phyloP scores from a whole-genome alignment of 2,888 invertebrate species.

The Agelastica alni region DNA sequence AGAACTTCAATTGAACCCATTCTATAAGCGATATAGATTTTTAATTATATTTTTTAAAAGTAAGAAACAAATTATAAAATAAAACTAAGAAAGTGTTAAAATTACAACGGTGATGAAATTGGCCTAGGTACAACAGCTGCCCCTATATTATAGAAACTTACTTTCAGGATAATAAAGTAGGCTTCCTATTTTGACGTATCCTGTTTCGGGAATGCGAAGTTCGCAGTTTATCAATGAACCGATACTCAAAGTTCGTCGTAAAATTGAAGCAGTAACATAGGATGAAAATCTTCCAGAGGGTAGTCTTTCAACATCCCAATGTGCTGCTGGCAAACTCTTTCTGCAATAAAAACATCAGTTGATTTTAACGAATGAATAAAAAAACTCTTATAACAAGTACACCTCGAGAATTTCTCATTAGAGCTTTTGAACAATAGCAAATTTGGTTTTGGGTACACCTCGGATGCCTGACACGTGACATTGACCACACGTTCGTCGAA shows the following conservation, averaged over 20 bases:
- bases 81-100: too few relatives aligned
- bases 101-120: too few relatives aligned
- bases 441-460: constrained; percentile 56
- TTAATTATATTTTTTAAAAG: too few relatives aligned
- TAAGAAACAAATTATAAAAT: too few relatives aligned
- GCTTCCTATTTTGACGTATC: constrained; percentile 53
- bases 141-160: too few relatives aligned
- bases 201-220: constrained; percentile 54
- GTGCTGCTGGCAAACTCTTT: constrained; percentile 47
- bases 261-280: constrained; percentile 47
- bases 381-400: constrained; percentile 26
- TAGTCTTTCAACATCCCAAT: constrained; percentile 52
- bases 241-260: constrained; percentile 42
- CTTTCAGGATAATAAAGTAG: constrained; percentile 52
- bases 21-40: too few relatives aligned
- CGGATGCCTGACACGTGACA: constrained; percentile 55
- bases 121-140: too few relatives aligned
- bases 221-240: constrained; percentile 55
- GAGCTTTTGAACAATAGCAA: constrained; percentile 52
- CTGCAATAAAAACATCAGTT: constrained; percentile 34
- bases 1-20: too few relatives aligned
- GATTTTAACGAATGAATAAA: too few relatives aligned
- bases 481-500: constrained; percentile 52
- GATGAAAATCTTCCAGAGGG: constrained; percentile 47
- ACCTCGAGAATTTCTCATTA: constrained; percentile 44